A percentile compares a stretch with the other conserved stretches of the same genome.
Evolutionary conservation across 1,140 invertebrate species (phyloP).

Genomic region (Drosophila tropicalis): DNA sequence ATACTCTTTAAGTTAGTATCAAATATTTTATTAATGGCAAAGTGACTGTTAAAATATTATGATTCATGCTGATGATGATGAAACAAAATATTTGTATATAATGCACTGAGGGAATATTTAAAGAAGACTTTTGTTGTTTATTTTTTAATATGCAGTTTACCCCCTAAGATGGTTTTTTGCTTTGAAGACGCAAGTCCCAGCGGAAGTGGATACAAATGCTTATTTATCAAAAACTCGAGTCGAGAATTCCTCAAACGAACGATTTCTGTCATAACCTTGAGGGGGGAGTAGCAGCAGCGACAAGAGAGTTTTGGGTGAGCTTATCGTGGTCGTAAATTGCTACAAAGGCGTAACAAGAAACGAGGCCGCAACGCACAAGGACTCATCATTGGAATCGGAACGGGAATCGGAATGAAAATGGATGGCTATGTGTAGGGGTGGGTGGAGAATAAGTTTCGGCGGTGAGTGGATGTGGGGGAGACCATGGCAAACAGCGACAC

Average conservation of each 20-base stretch:
- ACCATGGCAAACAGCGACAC: conserved; percentile 66
- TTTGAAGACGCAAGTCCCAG: conserved; percentile 51
- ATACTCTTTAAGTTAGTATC: conserved; percentile 32
- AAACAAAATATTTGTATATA: conserved; percentile 31
- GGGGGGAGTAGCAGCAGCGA: too few relatives aligned
- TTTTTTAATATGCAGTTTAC: conserved; percentile 51
- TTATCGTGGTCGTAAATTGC: conserved; percentile 68
- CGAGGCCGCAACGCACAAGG: conserved; percentile 56
- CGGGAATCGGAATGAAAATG: conserved; percentile 28
- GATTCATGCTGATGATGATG: conserved; percentile 31
- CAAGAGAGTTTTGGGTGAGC: conserved; percentile 19
- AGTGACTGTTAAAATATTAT: conserved; percentile 78
- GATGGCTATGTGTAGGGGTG: conserved; percentile 20
- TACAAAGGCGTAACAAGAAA: conserved; percentile 63
- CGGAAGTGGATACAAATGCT: conserved; percentile 24
- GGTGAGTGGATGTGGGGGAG: conserved; percentile 10
- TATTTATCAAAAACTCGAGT: conserved; percentile 32
- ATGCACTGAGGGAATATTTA: conserved; percentile 60
- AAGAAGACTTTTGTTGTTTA: conserved; percentile 30
- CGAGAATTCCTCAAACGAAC: conserved; percentile 11
- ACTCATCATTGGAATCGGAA: conserved; percentile 51
- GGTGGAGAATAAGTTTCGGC: conserved; percentile 11
- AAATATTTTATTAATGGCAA: conserved; percentile 62
- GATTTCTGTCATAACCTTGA: background rate
- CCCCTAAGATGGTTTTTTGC: conserved; percentile 60